These are phyloP conservation scores for Danio albolineatus DNA, from an alignment of 2,797 vertebrate species.

Conservation along the genomic window DNA sequence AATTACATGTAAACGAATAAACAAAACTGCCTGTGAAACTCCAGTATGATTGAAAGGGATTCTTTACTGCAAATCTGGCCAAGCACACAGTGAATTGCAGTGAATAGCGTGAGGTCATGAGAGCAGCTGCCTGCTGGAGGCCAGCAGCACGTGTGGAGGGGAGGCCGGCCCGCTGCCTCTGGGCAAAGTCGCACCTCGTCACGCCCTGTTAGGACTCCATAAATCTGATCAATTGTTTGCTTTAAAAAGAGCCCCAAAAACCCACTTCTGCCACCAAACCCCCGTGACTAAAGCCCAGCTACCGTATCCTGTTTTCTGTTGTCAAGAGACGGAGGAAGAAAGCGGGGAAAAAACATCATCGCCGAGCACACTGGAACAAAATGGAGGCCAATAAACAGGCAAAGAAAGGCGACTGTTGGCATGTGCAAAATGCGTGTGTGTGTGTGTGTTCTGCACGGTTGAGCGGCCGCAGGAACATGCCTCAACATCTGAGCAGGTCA, in stretches of 20 bases:
- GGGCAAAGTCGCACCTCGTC: constrained; percentile 67
- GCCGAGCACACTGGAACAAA: constrained; percentile 62
- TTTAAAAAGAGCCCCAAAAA: constrained; percentile 63
- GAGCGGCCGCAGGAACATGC: constrained; percentile 51
- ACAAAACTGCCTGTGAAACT: not conserved
- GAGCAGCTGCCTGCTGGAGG: constrained; percentile 50
- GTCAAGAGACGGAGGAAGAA: constrained; percentile 60
- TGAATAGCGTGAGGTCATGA: constrained; percentile 35
- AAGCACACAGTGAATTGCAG: not conserved
- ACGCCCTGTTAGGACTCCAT: constrained; percentile 76
- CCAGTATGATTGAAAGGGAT: not conserved
- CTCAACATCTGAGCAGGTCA: constrained; percentile 50
- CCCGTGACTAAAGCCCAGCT: constrained; percentile 75
- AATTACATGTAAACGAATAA: constrained; percentile 8
- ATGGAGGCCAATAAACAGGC: constrained; percentile 59
- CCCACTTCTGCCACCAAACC: constrained; percentile 62
- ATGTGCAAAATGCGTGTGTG: constrained; percentile 4
- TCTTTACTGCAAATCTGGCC: not conserved
- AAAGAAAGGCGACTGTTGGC: constrained; percentile 40
- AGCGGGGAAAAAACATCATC: constrained; percentile 54
- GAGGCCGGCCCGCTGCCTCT: constrained; percentile 57
- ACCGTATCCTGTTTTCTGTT: constrained; percentile 69
- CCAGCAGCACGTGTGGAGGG: constrained; percentile 25
- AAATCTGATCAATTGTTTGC: constrained; percentile 76
- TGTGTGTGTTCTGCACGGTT: constrained; percentile 50